phyloP scores from a whole-genome alignment of 2,888 invertebrate species.

The Dasypolia templi region DNA sequence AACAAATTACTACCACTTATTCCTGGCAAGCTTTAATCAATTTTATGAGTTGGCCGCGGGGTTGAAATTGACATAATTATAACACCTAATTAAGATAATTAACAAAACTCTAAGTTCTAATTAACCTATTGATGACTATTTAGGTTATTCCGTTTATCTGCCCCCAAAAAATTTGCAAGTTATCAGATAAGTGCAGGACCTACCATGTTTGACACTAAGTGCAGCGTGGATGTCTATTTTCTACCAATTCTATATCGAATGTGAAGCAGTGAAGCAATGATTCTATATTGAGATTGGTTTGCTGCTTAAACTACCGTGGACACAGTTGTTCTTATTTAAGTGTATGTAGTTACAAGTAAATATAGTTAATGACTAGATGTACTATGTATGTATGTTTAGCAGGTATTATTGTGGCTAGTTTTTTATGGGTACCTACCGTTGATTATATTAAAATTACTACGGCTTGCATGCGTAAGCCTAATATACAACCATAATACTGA shows the following conservation, averaged over 20 bases:
- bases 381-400: too few species aligned
- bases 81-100: too few species aligned
- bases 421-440: not conserved
- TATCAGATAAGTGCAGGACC: conserved; percentile 24
- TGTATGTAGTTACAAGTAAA: conserved; percentile 20
- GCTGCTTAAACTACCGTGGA: conserved; percentile 6
- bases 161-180: not conserved
- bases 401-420: not conserved
- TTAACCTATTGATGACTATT: too few species aligned
- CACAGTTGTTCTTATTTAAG: conserved; percentile 2
- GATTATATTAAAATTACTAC: conserved; percentile 15
- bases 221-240: not conserved
- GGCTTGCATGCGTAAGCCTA: conserved; percentile 10
- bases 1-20: too few species aligned
- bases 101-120: too few species aligned
- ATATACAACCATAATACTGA: conserved; percentile 34
- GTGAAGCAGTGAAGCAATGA: conserved; percentile 15
- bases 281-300: conserved; percentile 7
- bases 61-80: too few species aligned
- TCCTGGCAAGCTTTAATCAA: too few species aligned
- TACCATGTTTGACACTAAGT: conserved; percentile 4
- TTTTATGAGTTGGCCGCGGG: too few species aligned
- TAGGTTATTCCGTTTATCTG: too few species aligned
- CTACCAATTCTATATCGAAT: conserved; percentile 13
- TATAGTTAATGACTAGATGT: conserved; percentile 29